phyloP scores from a whole-genome alignment of 2,797 vertebrate genomes.

The Sparus aurata region DNA sequence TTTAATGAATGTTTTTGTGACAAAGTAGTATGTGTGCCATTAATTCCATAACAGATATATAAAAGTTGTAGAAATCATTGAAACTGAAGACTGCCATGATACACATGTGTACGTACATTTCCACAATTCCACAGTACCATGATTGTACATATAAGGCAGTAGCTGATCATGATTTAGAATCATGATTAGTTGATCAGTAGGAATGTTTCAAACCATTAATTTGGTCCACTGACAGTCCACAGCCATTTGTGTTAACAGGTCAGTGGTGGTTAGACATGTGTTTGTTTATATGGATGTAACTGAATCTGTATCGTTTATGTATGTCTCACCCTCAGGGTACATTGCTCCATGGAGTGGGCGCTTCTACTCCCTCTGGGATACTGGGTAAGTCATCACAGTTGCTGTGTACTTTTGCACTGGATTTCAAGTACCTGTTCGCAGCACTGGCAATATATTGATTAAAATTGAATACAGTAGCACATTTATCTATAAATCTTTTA shows the following conservation, averaged over 20 bases:
- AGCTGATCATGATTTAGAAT: conserved; percentile 11
- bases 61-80: too few species aligned
- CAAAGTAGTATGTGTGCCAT: too few species aligned
- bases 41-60: too few species aligned
- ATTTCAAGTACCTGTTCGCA: not conserved
- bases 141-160: not conserved
- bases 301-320: conserved; percentile 11
- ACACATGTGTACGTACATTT: too few species aligned
- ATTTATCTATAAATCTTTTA: not conserved
- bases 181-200: conserved; percentile 26
- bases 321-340: conserved; percentile 87
- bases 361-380: conserved; percentile 98
- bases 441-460: conserved; percentile 5
- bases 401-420: not conserved
- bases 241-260: too few species aligned
- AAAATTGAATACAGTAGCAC: conserved; percentile 8
- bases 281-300: conserved; percentile 25
- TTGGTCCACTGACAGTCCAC: not conserved
- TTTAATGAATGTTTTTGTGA: too few species aligned
- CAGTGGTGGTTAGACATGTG: not conserved
- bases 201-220: conserved; percentile 8
- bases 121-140: too few species aligned
- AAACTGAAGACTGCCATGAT: too few species aligned
- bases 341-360: conserved; percentile 98
- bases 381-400: conserved; percentile 88